A percentile compares a stretch with the other conserved stretches of the same genome.
Conservation (phyloP, 2,113 vertebrate species). For the Climacteris rufus region DNA sequence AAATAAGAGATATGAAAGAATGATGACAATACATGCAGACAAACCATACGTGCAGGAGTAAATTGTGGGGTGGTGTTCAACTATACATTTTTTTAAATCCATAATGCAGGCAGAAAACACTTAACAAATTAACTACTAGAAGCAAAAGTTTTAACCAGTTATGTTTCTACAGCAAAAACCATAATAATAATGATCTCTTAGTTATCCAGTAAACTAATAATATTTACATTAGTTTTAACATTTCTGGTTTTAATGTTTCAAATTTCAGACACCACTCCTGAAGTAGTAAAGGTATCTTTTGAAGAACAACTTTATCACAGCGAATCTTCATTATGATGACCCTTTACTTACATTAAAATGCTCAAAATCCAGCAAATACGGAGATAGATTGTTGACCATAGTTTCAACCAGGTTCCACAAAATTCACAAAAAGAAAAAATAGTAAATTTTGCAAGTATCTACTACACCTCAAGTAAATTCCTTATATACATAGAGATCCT, state of each 20-base stretch:
- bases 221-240: background rate
- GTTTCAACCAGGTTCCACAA: background rate
- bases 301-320: background rate
- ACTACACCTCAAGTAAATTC: background rate
- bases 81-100: background rate
- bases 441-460: background rate
- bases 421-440: background rate
- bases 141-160: background rate
- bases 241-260: background rate
- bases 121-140: background rate
- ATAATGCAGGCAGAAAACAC: background rate
- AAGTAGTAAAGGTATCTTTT: background rate
- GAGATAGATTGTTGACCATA: background rate
- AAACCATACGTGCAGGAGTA: background rate
- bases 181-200: background rate
- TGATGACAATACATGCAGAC: background rate
- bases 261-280: background rate
- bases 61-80: background rate
- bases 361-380: background rate
- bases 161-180: background rate
- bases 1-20: background rate
- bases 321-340: background rate
- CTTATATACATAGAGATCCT: background rate
- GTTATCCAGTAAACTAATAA: background rate
- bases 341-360: background rate